Conservation (phyloP, 2,888 invertebrate species). For the Drosophila diplacantha region DNA sequence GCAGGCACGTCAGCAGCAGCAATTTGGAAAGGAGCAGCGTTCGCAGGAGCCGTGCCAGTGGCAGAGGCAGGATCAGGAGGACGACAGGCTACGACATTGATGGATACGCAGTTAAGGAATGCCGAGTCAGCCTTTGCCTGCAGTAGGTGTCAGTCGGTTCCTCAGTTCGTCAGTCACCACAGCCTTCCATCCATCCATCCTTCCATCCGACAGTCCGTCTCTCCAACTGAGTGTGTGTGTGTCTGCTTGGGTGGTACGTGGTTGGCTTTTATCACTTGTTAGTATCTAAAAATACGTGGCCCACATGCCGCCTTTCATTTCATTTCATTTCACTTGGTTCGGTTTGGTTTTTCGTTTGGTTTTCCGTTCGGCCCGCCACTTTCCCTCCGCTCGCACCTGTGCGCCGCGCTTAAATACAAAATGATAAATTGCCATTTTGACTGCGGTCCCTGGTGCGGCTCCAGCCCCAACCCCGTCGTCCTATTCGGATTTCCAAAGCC, state of each 20-base stretch:
- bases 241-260: slow-evolving; percentile 49
- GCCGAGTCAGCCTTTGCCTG: slow-evolving; percentile 59
- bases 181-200: slow-evolving; percentile 33
- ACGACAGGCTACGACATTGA: slow-evolving; percentile 66
- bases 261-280: slow-evolving; percentile 69
- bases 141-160: slow-evolving; percentile 47
- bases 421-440: slow-evolving; percentile 75
- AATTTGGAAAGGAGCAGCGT: slow-evolving; percentile 34
- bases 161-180: slow-evolving; percentile 52
- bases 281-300: slow-evolving; percentile 69
- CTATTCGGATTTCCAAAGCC: slow-evolving; percentile 3
- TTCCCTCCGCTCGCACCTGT: slow-evolving; percentile 49
- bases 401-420: slow-evolving; percentile 63
- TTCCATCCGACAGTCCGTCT: slow-evolving; percentile 6
- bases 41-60: no score
- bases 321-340: slow-evolving; percentile 47
- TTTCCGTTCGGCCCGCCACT: slow-evolving; percentile 23
- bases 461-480: slow-evolving; percentile 3
- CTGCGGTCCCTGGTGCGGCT: slow-evolving; percentile 54
- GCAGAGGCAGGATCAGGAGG: slow-evolving; percentile 38
- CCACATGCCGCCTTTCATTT: slow-evolving; percentile 66
- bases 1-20: slow-evolving; percentile 66
- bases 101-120: slow-evolving; percentile 65
- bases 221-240: slow-evolving; percentile 15
- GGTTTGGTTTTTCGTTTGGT: slow-evolving; percentile 35